Base-by-base conservation (phyloP, 2,888 invertebrate genomes). In the Charanyca ferruginea region DNA sequence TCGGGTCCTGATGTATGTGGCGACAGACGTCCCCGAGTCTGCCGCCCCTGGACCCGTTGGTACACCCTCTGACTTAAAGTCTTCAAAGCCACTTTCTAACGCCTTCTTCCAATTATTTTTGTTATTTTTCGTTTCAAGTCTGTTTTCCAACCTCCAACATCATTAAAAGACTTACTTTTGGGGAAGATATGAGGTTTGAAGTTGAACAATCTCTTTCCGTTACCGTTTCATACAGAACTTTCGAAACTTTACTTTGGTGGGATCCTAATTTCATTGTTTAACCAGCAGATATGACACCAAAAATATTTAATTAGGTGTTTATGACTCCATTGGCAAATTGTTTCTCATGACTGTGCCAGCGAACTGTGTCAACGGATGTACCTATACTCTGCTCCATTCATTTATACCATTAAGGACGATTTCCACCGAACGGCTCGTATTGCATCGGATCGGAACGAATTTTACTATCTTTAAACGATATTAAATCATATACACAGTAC, bases 201-300 rank as follows among this genome's bases (percentile, higher is more conserved):
- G n/a, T 11, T 25, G 4, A 47, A 28, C 54, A 54, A 67, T 61
- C 51, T 48, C 35, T 57, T 67, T 41, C 25, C 52, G 16, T 44
- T 52, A 57, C 48, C 16, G 52, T 70, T 62, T 22, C 32, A 22
- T 51, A 47, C 5, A 45, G 47, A 20, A 48, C 61, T 57, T 73
- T 73, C 38, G 47, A 67, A 72, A 61, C 54, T 18, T 35, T 20
- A 45, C 53, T 48, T 58, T 68, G 22, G 57, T 58, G 74, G 22
- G 57, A 58, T 62, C 32, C 5, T 38, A 58, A 54, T 54, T 45
- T 45, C 20, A 68, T 61, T 58, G 57, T 73, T 52, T 23, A 7
- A 2, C 5, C 6, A 25, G 3, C 9, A 60, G 9, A 55, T 47
- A 22, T 7, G 25, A 45, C 22, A 44, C 7, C 11, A 35, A 45